Base-by-base conservation (phyloP, 2,888 invertebrate species). In the Colletes collaris region DNA sequence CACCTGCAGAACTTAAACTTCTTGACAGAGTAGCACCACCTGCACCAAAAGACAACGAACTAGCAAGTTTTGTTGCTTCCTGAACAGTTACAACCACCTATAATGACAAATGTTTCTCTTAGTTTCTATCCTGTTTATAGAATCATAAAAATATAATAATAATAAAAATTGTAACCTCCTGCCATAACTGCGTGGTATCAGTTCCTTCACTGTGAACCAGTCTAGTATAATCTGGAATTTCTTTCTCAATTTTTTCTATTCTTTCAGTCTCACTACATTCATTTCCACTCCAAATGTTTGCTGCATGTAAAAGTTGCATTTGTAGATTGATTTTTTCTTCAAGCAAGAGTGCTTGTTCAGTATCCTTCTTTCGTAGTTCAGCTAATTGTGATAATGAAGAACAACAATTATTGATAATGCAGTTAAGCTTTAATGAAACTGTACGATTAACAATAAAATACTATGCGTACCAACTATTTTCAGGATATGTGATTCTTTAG, bases 1-100 rank as follows among this genome's bases (percentile, higher is more conserved):
- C 98, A 5, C 98, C 98, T 0, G 97, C 98, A 40, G 98, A 98
- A 93, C 98, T 98, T 19, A 98, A 97, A 91, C 98, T 98, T 66
- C 98, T 95, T 10, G 97, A 97, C 13, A 98, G 94, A 75, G 96
- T 96, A 50, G 96, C 96, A 64, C 97, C 96, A 10, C 90, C 91
- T 4, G 90, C 90, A 37, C 95, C 95, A 52, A 95, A 95, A 77
- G 96, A 97, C 71, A 96, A 92, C 0, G 95, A 95, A 87, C 96
- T 96, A 19, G 97, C 97, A 78, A 97, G 92, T 81, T 96, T 95
- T 85, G 95, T 95, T 53, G 96, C 97, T 89, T 97, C 97, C 95
- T 96, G 93, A 5, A 91, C 90, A 56, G 91, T 91, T 55, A 90
- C 79, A 13, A 92, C 88, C 13, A 90, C 92, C 92, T 92, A 60